phyloP scores from a whole-genome alignment of 2,113 vertebrate genomes.

The Pitta sordida region DNA sequence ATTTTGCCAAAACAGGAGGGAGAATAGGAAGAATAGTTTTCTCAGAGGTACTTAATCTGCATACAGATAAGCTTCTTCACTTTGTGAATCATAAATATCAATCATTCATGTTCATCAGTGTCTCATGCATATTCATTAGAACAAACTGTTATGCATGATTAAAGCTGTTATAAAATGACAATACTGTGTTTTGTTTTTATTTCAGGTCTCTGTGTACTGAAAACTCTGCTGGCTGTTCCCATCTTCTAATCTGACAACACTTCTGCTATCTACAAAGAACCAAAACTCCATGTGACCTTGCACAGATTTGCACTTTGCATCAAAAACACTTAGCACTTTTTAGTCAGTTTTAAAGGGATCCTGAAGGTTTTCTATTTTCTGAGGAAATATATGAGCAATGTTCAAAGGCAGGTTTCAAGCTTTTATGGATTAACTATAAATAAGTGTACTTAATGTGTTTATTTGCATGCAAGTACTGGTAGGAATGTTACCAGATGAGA shows the following conservation, averaged over 20 bases:
- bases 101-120: slow-evolving; percentile 50
- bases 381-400: neutral
- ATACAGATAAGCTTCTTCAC: slow-evolving; percentile 40
- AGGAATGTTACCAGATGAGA: neutral
- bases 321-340: neutral
- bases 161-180: slow-evolving; percentile 20
- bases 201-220: slow-evolving; percentile 4
- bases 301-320: neutral
- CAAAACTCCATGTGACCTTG: neutral
- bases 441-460: neutral
- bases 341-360: neutral
- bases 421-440: neutral
- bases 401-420: neutral
- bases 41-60: slow-evolving; percentile 44
- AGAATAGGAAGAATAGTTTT: slow-evolving; percentile 6
- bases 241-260: neutral
- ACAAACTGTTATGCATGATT: neutral
- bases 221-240: slow-evolving; percentile 27
- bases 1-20: slow-evolving; percentile 5
- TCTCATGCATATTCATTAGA: slow-evolving; percentile 53
- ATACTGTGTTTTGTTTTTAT: slow-evolving; percentile 6
- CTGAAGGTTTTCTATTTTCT: neutral
- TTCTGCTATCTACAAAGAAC: slow-evolving; percentile 28
- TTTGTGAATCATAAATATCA: slow-evolving; percentile 43
- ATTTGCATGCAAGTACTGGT: neutral